These are phyloP conservation scores for Dione juno DNA, from an alignment of 2,888 invertebrate genomes.

Conservation along the genomic window DNA sequence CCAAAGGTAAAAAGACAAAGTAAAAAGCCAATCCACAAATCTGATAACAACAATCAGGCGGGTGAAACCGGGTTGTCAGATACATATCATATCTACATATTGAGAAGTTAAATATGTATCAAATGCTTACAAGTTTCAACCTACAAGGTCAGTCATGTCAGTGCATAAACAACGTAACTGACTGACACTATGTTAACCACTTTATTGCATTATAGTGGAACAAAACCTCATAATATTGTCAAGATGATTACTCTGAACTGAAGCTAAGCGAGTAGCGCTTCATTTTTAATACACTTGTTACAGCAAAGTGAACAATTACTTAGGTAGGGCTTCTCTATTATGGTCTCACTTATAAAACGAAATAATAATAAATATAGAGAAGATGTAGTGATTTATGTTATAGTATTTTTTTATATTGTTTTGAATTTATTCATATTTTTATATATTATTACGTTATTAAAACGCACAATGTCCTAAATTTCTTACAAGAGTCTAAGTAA, in stretches of 20 bases:
- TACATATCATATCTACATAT: not conserved
- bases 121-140: not conserved
- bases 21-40: no score
- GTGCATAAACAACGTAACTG: not conserved
- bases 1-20: no score
- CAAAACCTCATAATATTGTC: constrained; percentile 6
- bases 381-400: no score
- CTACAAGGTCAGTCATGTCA: not conserved
- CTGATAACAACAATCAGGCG: no score
- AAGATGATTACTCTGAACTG: not conserved
- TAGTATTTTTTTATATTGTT: no score
- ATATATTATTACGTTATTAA: no score
- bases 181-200: not conserved
- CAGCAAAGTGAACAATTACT: constrained; percentile 5
- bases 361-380: no score
- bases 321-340: constrained; percentile 14
- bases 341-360: no score
- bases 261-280: constrained; percentile 32
- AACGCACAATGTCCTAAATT: no score
- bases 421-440: no score
- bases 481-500: no score
- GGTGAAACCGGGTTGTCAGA: no score
- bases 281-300: constrained; percentile 12
- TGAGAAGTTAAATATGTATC: not conserved
- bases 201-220: constrained; percentile 3